Evolutionary conservation across 2,888 invertebrate species (phyloP), one percentile per base, ranked within the genome.

Genomic region (Phasia obesa): DNA sequence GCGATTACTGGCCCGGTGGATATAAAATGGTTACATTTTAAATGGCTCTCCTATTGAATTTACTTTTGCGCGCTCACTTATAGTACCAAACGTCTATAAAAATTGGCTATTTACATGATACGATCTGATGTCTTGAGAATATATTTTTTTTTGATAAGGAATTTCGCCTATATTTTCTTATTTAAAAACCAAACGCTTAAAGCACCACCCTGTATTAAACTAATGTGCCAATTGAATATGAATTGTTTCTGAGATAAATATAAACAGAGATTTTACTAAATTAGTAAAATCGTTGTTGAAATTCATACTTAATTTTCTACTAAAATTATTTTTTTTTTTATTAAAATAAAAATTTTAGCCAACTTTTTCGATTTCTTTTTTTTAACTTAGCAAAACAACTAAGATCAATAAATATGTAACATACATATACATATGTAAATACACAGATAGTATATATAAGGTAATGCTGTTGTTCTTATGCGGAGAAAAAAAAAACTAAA

Each of bases 351-450:
- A 13, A 13, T 25, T 60, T 42, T 62, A 73, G 38, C 23, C 25
- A 59, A 51, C 11, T 51, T 62, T 53, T n/a, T 23, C 19, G 17
- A 23, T 2, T 17, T 21, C 31, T n/a, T 15, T 55, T 23, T 25
- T 57, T 75, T 59, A 67, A 67, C 38, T 75, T 75, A 75, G 75
- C 75, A 75, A 75, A 75, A 75, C 75, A 75, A 75, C 75, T 75
- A 38, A 57, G 31, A 35, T 53, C 0, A 25, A 0, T 17, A 7
- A 7, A 7, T 7, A 17, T 47, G 17, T 19, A 7, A n/a, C 19
- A 6, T 0, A 15, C 23, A 15, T 0, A 49, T n/a, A n/a, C 19
- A 6, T 0, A 15, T 35, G 9, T 0, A 49, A n/a, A n/a, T n/a
- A n/a, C n/a, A n/a, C n/a, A n/a, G n/a, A n/a, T n/a, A n/a, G n/a